phyloP scores from a whole-genome alignment of 2,113 vertebrate genomes.

The Muntiacus muntjak region DNA sequence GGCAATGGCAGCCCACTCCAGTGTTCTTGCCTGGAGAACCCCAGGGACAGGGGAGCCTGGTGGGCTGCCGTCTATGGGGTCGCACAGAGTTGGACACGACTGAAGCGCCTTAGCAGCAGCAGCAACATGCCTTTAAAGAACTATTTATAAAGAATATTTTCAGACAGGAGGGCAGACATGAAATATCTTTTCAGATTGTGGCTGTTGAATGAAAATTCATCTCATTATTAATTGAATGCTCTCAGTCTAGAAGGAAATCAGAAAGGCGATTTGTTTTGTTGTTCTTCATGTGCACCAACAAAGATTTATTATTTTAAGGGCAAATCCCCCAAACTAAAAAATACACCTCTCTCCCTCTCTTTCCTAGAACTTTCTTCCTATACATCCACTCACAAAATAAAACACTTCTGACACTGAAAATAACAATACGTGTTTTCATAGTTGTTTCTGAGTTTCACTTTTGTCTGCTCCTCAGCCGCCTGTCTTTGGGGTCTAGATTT shows the following conservation, averaged over 20 bases:
- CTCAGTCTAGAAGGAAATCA: conserved; percentile 5
- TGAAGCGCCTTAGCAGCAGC: no score
- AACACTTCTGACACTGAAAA: neutral
- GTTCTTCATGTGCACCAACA: neutral
- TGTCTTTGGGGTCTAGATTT: neutral
- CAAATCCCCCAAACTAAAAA: neutral
- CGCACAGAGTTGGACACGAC: no score
- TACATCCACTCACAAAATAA: neutral
- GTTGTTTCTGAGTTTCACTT: neutral
- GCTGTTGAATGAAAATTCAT: neutral
- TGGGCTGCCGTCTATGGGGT: no score
- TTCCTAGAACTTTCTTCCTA: neutral
- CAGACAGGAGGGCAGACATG: neutral
- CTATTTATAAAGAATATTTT: neutral
- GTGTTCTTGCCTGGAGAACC: no score
- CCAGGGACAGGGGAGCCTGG: no score
- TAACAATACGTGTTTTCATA: neutral
- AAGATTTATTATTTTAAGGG: neutral
- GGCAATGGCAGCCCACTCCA: no score
- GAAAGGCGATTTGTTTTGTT: neutral
- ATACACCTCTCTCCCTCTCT: no score
- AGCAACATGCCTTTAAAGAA: neutral
- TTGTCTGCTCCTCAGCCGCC: neutral
- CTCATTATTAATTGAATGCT: neutral
- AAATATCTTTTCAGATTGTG: neutral